Base-by-base conservation (phyloP, 2,888 invertebrate species). In the Leistus spinibarbis region DNA sequence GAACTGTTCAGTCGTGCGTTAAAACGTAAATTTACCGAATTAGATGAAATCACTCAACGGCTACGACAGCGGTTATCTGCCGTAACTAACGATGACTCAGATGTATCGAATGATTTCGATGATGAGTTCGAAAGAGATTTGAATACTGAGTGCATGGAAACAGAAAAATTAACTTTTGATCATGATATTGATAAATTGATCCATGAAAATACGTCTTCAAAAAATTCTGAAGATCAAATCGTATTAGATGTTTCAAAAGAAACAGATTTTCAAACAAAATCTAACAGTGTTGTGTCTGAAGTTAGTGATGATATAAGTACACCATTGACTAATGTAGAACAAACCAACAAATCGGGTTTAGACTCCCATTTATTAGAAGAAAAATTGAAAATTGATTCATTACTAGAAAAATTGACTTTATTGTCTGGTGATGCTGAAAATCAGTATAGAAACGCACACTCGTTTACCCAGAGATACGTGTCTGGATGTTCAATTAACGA, bases 11-110 rank as follows among this genome's bases (percentile, higher is more conserved):
- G 86, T 40, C 84, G 87, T 76, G 86, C 88, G 53, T 84, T 86
- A 56, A 91, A 91, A 79, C 86, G 90, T 76, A 91, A 91, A 83
- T 88, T 90, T 77, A 87, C 86, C 0, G 91, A 91, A 82, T 80
- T 91, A 40, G 90, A 91, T 79, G 89, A 89, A 82, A 91, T 91
- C 64, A 90, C 90, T 0, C 88, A 89, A 81, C 86, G 91, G 72
- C 82, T 91, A 76, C 86, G 88, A 73, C 86, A 87, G 4, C 86
- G 91, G 16, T 82, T 91, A 53, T 86, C 87, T 22, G 88, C 89
- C 79, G 89, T 91, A 0, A 90, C 90, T 0, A 87, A 86, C 17
- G 86, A 86, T 3, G 87, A 88, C 66, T 86, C 87, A 4, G 86
- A 86, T 53, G 84, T 80, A 2, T 83, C 82, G 13, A 84, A 83